Percentiles rank a stretch among this genome's conserved stretches.
These are phyloP conservation scores for Podiceps cristatus DNA, from an alignment of 2,113 vertebrate genomes.

Conservation along the genomic window DNA sequence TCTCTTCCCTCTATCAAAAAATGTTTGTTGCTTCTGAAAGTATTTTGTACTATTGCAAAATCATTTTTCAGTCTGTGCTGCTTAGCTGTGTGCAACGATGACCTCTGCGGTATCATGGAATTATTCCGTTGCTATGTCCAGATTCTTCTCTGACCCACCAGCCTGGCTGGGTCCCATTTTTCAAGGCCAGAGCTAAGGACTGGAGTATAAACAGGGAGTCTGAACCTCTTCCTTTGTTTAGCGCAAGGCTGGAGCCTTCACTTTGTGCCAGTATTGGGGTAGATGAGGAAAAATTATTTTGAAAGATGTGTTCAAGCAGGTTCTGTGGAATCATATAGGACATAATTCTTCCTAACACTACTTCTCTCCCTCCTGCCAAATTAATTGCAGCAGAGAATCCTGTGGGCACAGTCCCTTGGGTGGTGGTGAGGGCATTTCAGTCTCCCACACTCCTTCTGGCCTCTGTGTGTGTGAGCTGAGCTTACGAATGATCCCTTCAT, in stretches of 20 bases:
- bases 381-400: neutral
- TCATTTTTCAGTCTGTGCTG: neutral
- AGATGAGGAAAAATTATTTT: neutral
- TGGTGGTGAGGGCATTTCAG: neutral
- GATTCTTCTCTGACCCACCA: neutral
- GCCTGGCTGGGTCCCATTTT: neutral
- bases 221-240: neutral
- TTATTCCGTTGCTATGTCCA: neutral
- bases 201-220: neutral
- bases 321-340: neutral
- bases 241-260: neutral
- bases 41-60: neutral
- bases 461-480: neutral
- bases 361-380: neutral
- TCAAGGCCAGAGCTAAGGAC: neutral
- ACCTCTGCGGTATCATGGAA: neutral
- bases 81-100: neutral
- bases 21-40: neutral
- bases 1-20: neutral
- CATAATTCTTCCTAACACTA: neutral
- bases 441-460: neutral
- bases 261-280: neutral
- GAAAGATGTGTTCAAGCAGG: neutral
- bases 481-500: neutral
- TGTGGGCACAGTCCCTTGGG: fast-evolving